Evolutionary conservation across 2,113 vertebrate genomes (phyloP).

Genomic region (Labeo rohita): DNA sequence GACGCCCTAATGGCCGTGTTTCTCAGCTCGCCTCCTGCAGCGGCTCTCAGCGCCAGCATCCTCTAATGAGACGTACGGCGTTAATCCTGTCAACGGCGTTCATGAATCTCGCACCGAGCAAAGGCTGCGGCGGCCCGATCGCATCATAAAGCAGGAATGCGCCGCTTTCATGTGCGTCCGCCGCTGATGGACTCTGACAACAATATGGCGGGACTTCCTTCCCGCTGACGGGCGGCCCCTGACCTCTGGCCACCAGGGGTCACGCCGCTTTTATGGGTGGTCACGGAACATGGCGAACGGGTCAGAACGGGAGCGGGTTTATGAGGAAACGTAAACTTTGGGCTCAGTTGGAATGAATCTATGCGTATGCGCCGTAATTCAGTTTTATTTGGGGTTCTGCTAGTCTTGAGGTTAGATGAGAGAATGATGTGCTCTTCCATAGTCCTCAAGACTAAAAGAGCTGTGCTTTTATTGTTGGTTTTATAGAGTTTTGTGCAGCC

Average conservation of each 20-base stretch:
- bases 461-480: slow-evolving; percentile 46
- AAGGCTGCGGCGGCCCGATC: slow-evolving; percentile 60
- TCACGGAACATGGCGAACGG: slow-evolving; percentile 75
- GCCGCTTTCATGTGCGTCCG: slow-evolving; percentile 78
- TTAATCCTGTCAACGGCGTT: slow-evolving; percentile 77
- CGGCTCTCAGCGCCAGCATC: slow-evolving; percentile 71
- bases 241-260: slow-evolving; percentile 72
- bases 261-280: slow-evolving; percentile 74
- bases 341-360: slow-evolving; percentile 76
- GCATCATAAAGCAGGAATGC: slow-evolving; percentile 76
- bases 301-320: slow-evolving; percentile 73
- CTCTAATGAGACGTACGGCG: slow-evolving; percentile 77
- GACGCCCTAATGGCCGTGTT: slow-evolving; percentile 63
- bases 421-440: slow-evolving; percentile 54
- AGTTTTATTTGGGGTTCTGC: slow-evolving; percentile 71
- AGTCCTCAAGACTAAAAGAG: slow-evolving; percentile 54
- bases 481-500: slow-evolving; percentile 58
- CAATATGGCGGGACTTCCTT: slow-evolving; percentile 78
- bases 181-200: slow-evolving; percentile 84
- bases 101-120: slow-evolving; percentile 73
- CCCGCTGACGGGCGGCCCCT: slow-evolving; percentile 76
- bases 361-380: slow-evolving; percentile 75
- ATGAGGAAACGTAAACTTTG: slow-evolving; percentile 71
- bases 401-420: slow-evolving; percentile 42
- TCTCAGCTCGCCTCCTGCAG: slow-evolving; percentile 72